Evolutionary conservation across 2,113 vertebrate species (phyloP).

Genomic region (Odontesthes bonariensis): DNA sequence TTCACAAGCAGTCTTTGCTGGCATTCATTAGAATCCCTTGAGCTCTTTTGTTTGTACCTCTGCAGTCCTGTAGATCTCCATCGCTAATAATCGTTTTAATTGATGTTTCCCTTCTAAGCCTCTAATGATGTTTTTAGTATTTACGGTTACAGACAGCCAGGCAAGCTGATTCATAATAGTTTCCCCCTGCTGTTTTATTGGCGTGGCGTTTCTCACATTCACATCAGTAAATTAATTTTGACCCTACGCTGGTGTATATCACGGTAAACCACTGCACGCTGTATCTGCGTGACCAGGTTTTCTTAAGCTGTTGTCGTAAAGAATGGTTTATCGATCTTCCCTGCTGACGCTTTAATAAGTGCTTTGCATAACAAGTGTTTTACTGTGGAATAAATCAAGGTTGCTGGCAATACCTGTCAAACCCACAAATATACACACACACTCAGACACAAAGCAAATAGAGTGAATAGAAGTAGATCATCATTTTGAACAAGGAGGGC

Average conservation of each 20-base stretch:
- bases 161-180: constrained; percentile 70
- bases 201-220: constrained; percentile 65
- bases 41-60: constrained; percentile 48
- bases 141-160: constrained; percentile 69
- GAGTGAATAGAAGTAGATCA: neutral
- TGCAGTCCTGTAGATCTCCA: constrained; percentile 46
- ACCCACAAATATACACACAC: constrained; percentile 28
- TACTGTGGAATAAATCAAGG: constrained; percentile 74
- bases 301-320: constrained; percentile 78
- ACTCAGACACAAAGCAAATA: constrained; percentile 20
- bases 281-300: constrained; percentile 66
- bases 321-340: constrained; percentile 81
- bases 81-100: constrained; percentile 73
- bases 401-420: constrained; percentile 43
- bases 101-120: constrained; percentile 69
- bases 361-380: constrained; percentile 80
- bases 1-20: constrained; percentile 36
- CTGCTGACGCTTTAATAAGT: constrained; percentile 76
- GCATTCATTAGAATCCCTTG: constrained; percentile 62
- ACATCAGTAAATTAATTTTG: constrained; percentile 82
- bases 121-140: constrained; percentile 77
- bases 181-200: constrained; percentile 69
- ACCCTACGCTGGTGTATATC: constrained; percentile 72
- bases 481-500: neutral
- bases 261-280: constrained; percentile 48